Base-by-base conservation (phyloP, 2,797 vertebrate genomes). In the Philypnodon macrostomus region DNA sequence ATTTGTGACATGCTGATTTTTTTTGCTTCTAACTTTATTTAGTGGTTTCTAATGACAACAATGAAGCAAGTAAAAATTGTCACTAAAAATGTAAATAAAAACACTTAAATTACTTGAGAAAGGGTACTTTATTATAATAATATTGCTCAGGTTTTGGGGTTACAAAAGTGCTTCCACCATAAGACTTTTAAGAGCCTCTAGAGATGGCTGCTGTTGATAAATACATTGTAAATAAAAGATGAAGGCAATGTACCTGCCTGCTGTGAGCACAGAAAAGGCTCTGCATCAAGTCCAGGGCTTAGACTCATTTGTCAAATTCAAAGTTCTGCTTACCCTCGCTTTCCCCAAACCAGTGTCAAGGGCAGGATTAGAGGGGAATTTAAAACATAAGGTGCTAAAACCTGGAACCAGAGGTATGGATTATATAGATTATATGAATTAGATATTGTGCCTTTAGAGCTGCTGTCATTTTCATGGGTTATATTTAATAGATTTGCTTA, bases 181-280 rank as follows among this genome's bases (percentile, higher is more conserved):
- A 61, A 68, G 63, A 53, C 73, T 66, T 62, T 54, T 37, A 46
- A 53, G 24, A 38, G 10, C 58, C 65, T 67, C 60, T 56, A 60
- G 53, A 60, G 54, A 36, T 24, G 13, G 34, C 8, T 36, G 33
- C 11, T 58, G 49, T 41, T 80, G 58, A 70, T 75, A 72, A 75
- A 85, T 73, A 77, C 12, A 7, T 33, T 37, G 79, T 83, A 55
- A 60, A 81, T 83, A 79, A 84, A 78, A 81, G 74, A 84, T 81
- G 69, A 80, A 64, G 53, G 58, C 41, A 48, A 57, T 58, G 63
- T 47, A 67, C 50, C 50, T 68, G 56, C 70, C 50, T 60, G 24
- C 60, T 65, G 73, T 61, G n/a, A n/a, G 54, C 47, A 41, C 47
- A 63, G 59, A 65, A 65, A 53, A 51, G 47, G 52, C 44, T 39